Base-by-base conservation (phyloP, 2,888 invertebrate genomes). In the Limenitis camilla region DNA sequence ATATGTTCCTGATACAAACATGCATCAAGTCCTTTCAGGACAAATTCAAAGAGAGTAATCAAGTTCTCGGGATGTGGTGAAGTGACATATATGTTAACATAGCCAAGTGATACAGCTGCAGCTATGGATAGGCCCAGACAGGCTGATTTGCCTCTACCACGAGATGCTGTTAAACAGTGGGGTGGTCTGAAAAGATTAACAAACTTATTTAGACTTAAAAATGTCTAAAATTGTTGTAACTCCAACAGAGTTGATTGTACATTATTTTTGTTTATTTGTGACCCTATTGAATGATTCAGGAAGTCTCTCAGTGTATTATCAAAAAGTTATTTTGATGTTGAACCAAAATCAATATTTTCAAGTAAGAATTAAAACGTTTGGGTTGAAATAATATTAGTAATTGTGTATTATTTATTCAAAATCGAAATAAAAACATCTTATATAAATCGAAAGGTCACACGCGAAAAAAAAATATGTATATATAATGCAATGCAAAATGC, bases 11-110 rank as follows among this genome's bases (percentile, higher is more conserved):
- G 93, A 78, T 98, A 99, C 53, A 96, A 92, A 43, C 99, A 86
- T 0, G 94, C 95, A 78, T 99, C 97, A 67, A 98, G 93, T 0
- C 97, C 97, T 89, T 98, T 98, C 50, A 98, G 91, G 4, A 98
- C 90, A 78, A 99, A 99, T 76, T 99, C 96, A 79, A 99, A 99
- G 7, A 99, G 89, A 0, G 99, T 99, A 56, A 95, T 96, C 72
- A 99, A 90, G 87, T 99, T 99, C 81, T 99, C 99, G 0, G 99
- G 99, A 74, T 96, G 96, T 0, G 99, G 99, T 49, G 98, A 97
- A 0, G 99, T 98, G 35, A 99, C 97, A 83, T 97, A 99, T 57
- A 98, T 94, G 75, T 97, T 98, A 36, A 96, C 95, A 73, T 95
- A 96, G 30, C 93, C 92, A 66, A 94, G 93, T 0, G 95, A 93